Evolutionary conservation across 1,140 invertebrate genomes (phyloP), one percentile per base, ranked within the genome.

Genomic region (Scaptomyza pallida): DNA sequence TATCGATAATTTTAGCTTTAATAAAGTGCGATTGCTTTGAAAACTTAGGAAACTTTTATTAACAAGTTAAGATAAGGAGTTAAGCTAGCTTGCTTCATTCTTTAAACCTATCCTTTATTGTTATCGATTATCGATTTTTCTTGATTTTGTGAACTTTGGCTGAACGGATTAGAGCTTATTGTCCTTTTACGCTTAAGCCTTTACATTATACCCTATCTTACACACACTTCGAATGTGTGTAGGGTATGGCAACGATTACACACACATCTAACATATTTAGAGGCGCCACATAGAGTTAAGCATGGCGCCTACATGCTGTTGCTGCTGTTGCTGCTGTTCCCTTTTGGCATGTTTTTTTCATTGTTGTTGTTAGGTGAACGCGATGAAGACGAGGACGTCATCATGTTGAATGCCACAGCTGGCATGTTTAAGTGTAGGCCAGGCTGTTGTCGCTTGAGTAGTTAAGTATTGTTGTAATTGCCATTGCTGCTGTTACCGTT

Each of bases 331-430:
- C 5, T 26, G 23, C 5, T 30, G 26, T n/a, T 12, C 33, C 5
- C 19, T 54, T 63, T 72, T 37, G 73, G 54, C 74, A 69, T 82
- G 70, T 78, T 86, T 81, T 88, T 26, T 5, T 26, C n/a, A 86
- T 81, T 78, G 71, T 30, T 30, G 26, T 21, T 69, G 63, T 63
- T 59, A 85, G 67, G 75, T 69, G 62, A 69, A 79, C 62, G 50
- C 61, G 69, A 54, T 8, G n/a, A 44, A 12, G 12, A 40, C 12
- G 40, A 19, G n/a, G n/a, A 45, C 17, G 44, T 47, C 62, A 47
- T 59, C 61, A 65, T 56, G 40, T 21, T 30, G 50, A n/a, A 23
- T 33, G 48, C 56, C 40, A 45, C 55, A 45, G 35, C 21, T 30
- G 40, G 12, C 15, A 23, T 54, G 40, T 47, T 61, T 3, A 26